Evolutionary conservation across 2,888 invertebrate genomes (phyloP), one percentile per base, ranked within the genome.

Genomic region (Volucella inflata): DNA sequence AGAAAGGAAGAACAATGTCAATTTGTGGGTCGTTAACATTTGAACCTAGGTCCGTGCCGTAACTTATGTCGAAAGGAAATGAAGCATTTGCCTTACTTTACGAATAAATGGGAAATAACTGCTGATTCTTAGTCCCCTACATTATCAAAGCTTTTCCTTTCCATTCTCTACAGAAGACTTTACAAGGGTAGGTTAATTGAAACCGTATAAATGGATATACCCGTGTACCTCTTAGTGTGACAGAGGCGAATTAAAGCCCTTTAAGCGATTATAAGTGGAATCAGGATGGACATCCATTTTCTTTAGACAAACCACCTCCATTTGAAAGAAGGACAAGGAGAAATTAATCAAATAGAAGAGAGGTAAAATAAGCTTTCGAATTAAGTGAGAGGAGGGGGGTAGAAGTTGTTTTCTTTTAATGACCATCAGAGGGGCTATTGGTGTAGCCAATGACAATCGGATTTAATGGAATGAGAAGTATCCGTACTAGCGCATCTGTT

Each of bases 21-120:
- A 59, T 75, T 79, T 74, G 68, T 70, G 64, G 75, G 79, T 79
- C 83, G 83, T 84, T 79, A 79, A 65, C 83, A 79, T 84, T 79
- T 84, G 83, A 84, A 84, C 79, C 74, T 64, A 67, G 3, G 60
- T 12, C 38, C n/a, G 53, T 48, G 55, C 14, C 12, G 11, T n/a
- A 3, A 17, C 21, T 2, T 8, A 30, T 55, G 16, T 36, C 11
- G 16, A 10, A 53, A 9, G 36, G 71, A 30, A 36, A 8, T 12
- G n/a, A 6, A 30, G 44, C 14, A 17, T 38, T 30, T 30, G 30
- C 30, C 17, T 57, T 46, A 8, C 59, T 8, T 4, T 14, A 14
- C n/a, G n/a, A 14, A 6, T 14, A 48, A 48, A 14, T 14, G 14
- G n/a, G 48, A 48, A 48, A 48, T 48, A 3, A n/a, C 8, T 16